Percentiles rank a stretch among this genome's conserved stretches.
phyloP scores from a whole-genome alignment of 2,797 vertebrate species.

The Leptodactylus fallax region DNA sequence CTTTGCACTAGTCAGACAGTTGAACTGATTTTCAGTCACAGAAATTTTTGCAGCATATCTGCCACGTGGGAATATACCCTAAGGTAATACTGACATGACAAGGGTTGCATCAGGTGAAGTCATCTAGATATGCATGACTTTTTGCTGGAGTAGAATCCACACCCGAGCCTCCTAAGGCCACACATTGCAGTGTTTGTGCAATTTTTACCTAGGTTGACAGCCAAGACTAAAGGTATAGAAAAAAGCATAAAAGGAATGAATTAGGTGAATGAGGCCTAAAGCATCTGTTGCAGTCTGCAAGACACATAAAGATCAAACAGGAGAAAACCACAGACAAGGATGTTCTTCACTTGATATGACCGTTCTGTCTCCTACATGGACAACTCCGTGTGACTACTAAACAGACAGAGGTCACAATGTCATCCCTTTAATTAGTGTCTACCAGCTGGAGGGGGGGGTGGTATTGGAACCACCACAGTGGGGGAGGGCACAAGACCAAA shows the following conservation, averaged over 20 bases:
- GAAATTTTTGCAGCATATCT: too few species aligned
- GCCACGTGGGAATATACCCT: not conserved
- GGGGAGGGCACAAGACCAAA: constrained; percentile 62
- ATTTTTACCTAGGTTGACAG: not conserved
- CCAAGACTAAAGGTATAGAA: too few species aligned
- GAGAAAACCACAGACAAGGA: constrained; percentile 35
- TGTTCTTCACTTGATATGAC: constrained; percentile 67
- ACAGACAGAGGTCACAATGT: constrained; percentile 73
- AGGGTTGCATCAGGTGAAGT: not conserved
- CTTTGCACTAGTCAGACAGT: too few species aligned
- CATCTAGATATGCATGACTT: not conserved
- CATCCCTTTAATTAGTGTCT: constrained; percentile 79
- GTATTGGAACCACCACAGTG: constrained; percentile 67
- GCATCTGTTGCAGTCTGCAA: constrained; percentile 11
- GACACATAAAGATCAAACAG: constrained; percentile 9
- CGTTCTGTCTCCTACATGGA: constrained; percentile 71
- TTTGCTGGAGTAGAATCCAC: not conserved
- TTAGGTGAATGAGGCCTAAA: not conserved
- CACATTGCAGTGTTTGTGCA: not conserved
- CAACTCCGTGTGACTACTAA: constrained; percentile 72
- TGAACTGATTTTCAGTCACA: too few species aligned
- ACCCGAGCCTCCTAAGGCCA: not conserved
- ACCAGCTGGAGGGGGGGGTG: constrained; percentile 72
- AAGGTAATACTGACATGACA: too few species aligned
- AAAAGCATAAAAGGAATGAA: not conserved